These are phyloP conservation scores for Celastrina argiolus DNA, from an alignment of 2,888 invertebrate genomes.

Conservation along the genomic window DNA sequence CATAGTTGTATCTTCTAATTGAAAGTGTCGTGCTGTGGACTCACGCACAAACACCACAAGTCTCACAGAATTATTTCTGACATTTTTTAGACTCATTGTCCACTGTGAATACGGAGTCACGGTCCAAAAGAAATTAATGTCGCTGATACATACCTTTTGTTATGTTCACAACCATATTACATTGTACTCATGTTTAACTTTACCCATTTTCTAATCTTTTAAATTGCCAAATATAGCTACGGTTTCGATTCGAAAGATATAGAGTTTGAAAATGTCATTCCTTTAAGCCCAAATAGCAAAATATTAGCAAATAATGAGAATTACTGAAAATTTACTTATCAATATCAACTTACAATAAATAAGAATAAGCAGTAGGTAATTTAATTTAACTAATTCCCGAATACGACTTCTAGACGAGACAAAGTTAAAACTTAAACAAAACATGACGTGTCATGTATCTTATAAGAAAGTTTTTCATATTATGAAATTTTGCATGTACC, in stretches of 20 bases:
- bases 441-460: not conserved
- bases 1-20: not conserved
- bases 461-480: not conserved
- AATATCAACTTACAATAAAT: not conserved
- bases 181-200: conserved; percentile 21
- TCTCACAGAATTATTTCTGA: conserved; percentile 75
- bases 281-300: too few species aligned
- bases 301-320: too few species aligned
- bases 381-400: too few species aligned
- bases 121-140: conserved; percentile 75
- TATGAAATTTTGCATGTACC: not conserved
- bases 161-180: conserved; percentile 37
- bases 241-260: not conserved
- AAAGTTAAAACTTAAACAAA: not conserved
- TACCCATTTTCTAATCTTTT: not conserved
- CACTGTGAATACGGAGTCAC: conserved; percentile 67
- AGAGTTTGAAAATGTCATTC: not conserved
- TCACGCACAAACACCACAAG: conserved; percentile 47
- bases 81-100: conserved; percentile 74
- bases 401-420: too few species aligned
- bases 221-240: not conserved
- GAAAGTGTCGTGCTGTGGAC: conserved; percentile 41
- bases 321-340: too few species aligned
- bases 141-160: conserved; percentile 52
- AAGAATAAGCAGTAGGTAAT: too few species aligned